Evolutionary conservation across 2,888 invertebrate genomes (phyloP), one percentile per base, ranked within the genome.

Genomic region (Cheilosia urbana): DNA sequence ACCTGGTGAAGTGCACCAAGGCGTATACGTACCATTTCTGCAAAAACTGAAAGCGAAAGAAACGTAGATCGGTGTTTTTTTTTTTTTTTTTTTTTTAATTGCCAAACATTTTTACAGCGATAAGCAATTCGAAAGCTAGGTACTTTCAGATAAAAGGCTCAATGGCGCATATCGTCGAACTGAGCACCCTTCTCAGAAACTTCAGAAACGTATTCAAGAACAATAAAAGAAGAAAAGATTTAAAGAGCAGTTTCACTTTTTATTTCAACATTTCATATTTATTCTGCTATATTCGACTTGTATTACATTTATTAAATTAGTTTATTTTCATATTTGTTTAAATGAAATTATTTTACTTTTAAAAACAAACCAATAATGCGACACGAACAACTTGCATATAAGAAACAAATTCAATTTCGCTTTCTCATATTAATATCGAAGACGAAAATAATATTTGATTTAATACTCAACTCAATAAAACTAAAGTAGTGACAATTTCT

Each of bases 211-310:
- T 27, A 0, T 6, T 5, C 1, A 5, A 0, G 5, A 6, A 27
- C 6, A 27, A 27, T 27, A 5, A 24, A 5, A 17, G 1, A 21
- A 47, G 49, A 15, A 34, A 49, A 30, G 6, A 27, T 0, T 13
- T 7, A 45, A 5, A 21, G 6, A 47, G 45, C 13, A 37, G 37
- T 37, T 37, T 37, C 45, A 57, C 49, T 68, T 69, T 68, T 47
- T 69, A 71, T 72, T 71, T 53, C 49, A 82, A 82, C 77, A 76
- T 72, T 65, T 65, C 60, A 71, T 71, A 72, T 78, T 76, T 80
- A 80, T 80, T 80, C 2, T 60, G 69, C 78, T 60, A 55, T 78
- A 72, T 72, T 82, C 62, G 77, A 71, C 71, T 77, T 63, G 37
- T 72, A 58, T 76, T 72, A 82, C 82, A 82, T 66, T 66, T 42